These are phyloP conservation scores for Eupsilia transversa DNA, from an alignment of 2,888 invertebrate species.

Conservation along the genomic window DNA sequence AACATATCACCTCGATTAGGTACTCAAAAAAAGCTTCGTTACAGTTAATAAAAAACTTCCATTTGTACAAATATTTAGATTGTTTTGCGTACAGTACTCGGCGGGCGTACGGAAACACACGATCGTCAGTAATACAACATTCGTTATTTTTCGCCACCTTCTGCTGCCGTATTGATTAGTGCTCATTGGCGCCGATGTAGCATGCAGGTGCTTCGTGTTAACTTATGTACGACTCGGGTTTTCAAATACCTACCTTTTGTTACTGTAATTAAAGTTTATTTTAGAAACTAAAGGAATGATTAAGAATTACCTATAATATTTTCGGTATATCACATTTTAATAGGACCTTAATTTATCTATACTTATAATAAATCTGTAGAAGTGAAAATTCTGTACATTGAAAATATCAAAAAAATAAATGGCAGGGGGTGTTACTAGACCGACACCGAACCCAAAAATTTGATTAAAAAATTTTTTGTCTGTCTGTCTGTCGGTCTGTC, in stretches of 20 bases:
- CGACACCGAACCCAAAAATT: no score
- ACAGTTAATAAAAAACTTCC: not conserved
- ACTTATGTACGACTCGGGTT: constrained; percentile 5
- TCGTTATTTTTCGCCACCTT: constrained; percentile 90
- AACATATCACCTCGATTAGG: not conserved
- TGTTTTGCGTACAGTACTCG: constrained; percentile 73
- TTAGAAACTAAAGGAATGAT: not conserved
- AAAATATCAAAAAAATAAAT: no score
- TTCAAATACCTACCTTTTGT: constrained; percentile 21
- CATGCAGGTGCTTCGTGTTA: constrained; percentile 59
- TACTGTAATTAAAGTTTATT: constrained; percentile 6
- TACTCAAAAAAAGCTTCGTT: not conserved
- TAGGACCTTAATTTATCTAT: not conserved
- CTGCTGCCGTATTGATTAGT: constrained; percentile 86
- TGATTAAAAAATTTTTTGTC: no score
- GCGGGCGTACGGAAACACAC: constrained; percentile 83
- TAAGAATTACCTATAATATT: not conserved
- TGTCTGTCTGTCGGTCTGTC: no score
- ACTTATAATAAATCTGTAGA: no score
- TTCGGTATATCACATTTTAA: not conserved
- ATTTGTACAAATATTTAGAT: constrained; percentile 1
- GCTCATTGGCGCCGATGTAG: constrained; percentile 78
- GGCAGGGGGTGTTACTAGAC: no score
- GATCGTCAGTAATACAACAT: constrained; percentile 86
- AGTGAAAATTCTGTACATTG: no score